Evolutionary conservation across 2,797 vertebrate species (phyloP).

Genomic region (Varecia variegata): DNA sequence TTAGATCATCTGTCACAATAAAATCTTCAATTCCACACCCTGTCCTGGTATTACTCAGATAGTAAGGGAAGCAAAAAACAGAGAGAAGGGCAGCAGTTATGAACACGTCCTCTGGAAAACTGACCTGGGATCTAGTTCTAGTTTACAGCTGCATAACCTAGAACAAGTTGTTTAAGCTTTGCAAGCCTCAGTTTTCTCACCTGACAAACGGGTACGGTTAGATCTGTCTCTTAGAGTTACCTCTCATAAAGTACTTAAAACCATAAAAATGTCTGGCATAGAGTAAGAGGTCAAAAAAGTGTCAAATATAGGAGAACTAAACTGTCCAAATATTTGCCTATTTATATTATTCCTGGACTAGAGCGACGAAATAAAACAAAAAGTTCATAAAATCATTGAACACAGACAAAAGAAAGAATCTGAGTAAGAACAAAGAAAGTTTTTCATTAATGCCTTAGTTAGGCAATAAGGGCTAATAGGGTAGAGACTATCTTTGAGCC

Average conservation of each 20-base stretch:
- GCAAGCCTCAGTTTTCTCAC: not conserved
- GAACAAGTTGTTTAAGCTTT: not conserved
- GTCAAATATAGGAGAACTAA: not conserved
- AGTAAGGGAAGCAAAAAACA: not conserved
- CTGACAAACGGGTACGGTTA: not conserved
- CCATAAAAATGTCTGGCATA: not conserved
- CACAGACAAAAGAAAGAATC: not conserved
- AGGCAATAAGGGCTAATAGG: not conserved
- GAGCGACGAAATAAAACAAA: not conserved
- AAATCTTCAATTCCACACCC: not conserved
- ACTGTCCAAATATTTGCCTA: not conserved
- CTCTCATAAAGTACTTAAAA: not conserved
- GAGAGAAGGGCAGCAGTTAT: not conserved
- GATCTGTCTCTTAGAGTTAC: not conserved
- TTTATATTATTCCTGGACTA: not conserved
- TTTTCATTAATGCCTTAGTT: not conserved
- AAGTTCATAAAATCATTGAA: not conserved
- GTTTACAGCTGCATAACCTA: not conserved
- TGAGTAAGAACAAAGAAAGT: not conserved
- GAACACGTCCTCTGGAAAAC: not conserved
- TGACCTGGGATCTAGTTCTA: not conserved
- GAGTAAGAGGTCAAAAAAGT: not conserved
- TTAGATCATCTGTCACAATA: not conserved
- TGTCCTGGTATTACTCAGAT: not conserved
- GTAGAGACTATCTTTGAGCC: not conserved